Conservation (phyloP, 1,140 invertebrate genomes). For the Thaumetopoea pityocampa region DNA sequence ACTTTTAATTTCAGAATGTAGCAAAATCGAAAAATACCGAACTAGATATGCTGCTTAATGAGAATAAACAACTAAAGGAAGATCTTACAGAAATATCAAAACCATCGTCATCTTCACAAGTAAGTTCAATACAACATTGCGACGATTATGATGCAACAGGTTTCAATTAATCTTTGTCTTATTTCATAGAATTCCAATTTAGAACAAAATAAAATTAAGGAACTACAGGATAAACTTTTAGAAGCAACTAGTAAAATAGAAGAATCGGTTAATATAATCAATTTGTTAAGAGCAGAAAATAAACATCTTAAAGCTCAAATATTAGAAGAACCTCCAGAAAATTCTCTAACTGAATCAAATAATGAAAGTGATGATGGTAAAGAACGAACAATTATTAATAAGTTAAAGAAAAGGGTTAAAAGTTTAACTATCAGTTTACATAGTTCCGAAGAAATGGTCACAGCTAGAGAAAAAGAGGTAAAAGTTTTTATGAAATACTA, state of each 20-base stretch:
- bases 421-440: conserved; percentile 34
- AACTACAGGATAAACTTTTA: conserved; percentile 81
- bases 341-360: conserved; percentile 34
- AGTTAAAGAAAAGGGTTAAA: conserved; percentile 47
- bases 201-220: conserved; percentile 80
- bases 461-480: conserved; percentile 62
- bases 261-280: conserved; percentile 52
- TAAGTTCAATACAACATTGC: conserved; percentile 1
- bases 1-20: conserved; percentile 77
- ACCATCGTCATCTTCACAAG: conserved; percentile 23
- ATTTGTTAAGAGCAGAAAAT: conserved; percentile 49
- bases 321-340: conserved; percentile 37
- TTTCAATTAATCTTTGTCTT: background rate
- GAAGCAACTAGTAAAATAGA: conserved; percentile 83
- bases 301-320: conserved; percentile 36
- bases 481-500: conserved; percentile 15
- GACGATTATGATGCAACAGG: background rate
- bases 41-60: conserved; percentile 74
- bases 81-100: conserved; percentile 22
- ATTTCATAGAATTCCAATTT: conserved; percentile 70
- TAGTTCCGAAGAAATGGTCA: conserved; percentile 45
- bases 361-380: conserved; percentile 58
- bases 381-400: conserved; percentile 45
- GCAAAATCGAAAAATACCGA: conserved; percentile 81
- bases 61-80: conserved; percentile 57